Base-by-base conservation (phyloP, 2,113 vertebrate species). In the Saccopteryx bilineata region DNA sequence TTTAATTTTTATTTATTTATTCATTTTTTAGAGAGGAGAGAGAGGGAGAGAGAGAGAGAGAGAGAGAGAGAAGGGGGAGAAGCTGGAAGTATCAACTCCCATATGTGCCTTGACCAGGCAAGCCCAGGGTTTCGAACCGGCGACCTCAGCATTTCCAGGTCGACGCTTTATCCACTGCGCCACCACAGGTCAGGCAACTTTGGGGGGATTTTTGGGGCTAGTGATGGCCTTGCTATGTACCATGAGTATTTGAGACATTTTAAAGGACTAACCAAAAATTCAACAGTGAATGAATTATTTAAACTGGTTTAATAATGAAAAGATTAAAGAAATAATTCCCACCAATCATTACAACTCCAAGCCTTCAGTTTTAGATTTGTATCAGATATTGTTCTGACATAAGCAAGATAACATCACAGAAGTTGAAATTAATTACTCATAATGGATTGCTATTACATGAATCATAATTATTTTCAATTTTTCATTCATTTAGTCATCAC, bases 401-500 rank as follows among this genome's bases (percentile, higher is more conserved):
- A 93, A 79, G 26, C 9, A 88, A 86, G 24, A 81, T 28, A 56
- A 81, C 21, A 18, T 63, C 31, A n/a, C 50, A 78, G 24, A 80
- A 50, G 50, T 46, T 78, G 65, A 68, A 48, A 72, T 61, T 54
- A 26, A 56, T 52, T 61, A 50, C 84, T 81, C 81, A n/a, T 63
- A 79, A 76, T 72, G 28, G 15, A 74, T 65, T 95, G 3, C 23
- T 69, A 48, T 23, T 93, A 63, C 28, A 48, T 65, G 21, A 92
- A 28, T 80, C 48, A 68, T 7, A 46, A 26, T 69, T 46, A 28
- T 4, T 39, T 23, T 74, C 68, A 61, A n/a, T 15, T 26, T 76
- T 90, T 84, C 60, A 61, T 76, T 85, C n/a, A 93, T 50, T 54
- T 33, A 82, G 54, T 91, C 23, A 80, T 87, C 39, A 24, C 23